Base-by-base conservation (phyloP, 2,888 invertebrate species). In the Andrena minutula region DNA sequence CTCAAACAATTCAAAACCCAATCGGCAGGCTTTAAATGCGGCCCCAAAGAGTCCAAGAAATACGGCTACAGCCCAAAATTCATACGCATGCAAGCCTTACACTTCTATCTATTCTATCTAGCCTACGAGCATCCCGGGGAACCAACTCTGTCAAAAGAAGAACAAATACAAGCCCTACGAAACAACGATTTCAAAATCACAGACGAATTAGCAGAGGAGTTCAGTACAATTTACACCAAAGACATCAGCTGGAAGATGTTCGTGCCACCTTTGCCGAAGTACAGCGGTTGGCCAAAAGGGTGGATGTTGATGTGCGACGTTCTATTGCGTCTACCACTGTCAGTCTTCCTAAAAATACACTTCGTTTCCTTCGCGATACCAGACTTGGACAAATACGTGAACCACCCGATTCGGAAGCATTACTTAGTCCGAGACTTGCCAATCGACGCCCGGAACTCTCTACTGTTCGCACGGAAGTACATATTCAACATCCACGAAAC, bases 301-400 rank as follows among this genome's bases (percentile, higher is more conserved):
- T 97, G 97, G 97, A 94, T 96, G 35, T 94, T 96, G 69, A 94
- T 97, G 82, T 95, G 96, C 84, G 97, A 98, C 90, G 92, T 97
- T 1, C 93, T 97, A 6, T 94, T 96, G 4, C 95, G 96, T 0
- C 94, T 97, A 89, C 98, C 97, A 0, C 91, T 97, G 0, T 96
- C 95, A 0, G 89, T 97, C n/a, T 96, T 97, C 85, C 94, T 96
- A 10, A 96, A 96, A 90, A 91, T 97, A 12, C 95, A 96, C 84
- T 96, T 96, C 81, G 93, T 96, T 23, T 94, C 95, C 4, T 95
- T 94, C 85, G 90, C 94, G 49, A 94, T 96, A 12, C 94, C 95
- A 0, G 95, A 95, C 8, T 89, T 97, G 6, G 92, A 95, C 0
- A 94, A 95, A 1, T 95, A 95, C 82, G 89, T 97, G 28, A 94